Percentiles rank a stretch among this genome's conserved stretches.
Evolutionary conservation across 2,113 vertebrate species (phyloP).

Genomic region (Psilopsiagon aymara): DNA sequence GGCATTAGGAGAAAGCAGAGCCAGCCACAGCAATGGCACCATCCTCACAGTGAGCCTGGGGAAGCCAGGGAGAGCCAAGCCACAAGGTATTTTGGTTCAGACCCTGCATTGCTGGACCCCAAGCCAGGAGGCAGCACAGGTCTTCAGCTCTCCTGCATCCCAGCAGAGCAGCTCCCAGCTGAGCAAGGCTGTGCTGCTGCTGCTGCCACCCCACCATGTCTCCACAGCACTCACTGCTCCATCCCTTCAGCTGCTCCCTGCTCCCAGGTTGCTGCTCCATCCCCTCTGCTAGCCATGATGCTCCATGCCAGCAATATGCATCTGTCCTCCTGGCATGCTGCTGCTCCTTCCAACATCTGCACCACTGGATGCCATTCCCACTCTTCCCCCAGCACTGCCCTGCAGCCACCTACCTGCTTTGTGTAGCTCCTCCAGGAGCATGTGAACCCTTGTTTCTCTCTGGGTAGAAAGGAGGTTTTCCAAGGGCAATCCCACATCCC

Average conservation of each 20-base stretch:
- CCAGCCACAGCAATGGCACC: background rate
- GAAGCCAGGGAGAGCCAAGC: background rate
- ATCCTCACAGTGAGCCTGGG: background rate
- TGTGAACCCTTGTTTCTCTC: background rate
- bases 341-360: background rate
- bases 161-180: background rate
- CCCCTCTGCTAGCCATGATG: background rate
- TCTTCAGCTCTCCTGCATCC: background rate
- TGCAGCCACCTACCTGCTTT: background rate
- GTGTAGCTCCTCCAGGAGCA: background rate
- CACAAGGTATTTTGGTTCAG: background rate
- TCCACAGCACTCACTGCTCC: background rate
- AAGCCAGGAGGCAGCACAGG: no score
- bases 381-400: background rate
- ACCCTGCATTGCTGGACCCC: background rate
- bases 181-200: background rate
- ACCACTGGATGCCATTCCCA: fast-evolving
- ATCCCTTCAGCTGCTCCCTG: background rate
- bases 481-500: background rate
- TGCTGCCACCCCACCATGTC: background rate
- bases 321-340: no score
- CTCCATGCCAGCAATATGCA: no score
- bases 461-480: background rate
- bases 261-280: background rate
- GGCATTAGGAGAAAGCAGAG: background rate